Percentiles rank a stretch among this genome's conserved stretches.
Conservation (phyloP, 2,113 vertebrate genomes). For the Daubentonia madagascariensis region DNA sequence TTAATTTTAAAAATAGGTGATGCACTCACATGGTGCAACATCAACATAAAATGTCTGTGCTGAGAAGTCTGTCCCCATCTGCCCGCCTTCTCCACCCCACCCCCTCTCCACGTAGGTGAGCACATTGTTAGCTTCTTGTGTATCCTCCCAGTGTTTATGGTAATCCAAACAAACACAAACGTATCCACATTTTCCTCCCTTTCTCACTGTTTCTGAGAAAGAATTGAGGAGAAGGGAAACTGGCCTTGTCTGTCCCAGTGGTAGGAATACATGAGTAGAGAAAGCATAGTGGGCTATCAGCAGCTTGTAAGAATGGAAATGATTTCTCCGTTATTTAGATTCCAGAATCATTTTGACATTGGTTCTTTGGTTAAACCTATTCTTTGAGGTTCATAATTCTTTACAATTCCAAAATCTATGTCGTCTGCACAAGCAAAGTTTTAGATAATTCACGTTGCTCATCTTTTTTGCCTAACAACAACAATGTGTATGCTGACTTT, state of each 20-base stretch:
- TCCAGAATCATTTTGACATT: neutral
- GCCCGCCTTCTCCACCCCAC: rapidly evolving
- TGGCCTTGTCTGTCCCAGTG: neutral
- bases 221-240: neutral
- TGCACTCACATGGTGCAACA: neutral
- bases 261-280: neutral
- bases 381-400: neutral
- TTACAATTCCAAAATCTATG: conserved; percentile 12
- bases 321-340: neutral
- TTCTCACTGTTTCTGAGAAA: neutral
- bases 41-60: neutral
- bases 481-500: neutral
- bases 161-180: neutral
- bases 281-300: neutral
- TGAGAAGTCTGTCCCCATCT: neutral
- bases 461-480: neutral
- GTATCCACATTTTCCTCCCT: neutral
- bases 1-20: neutral
- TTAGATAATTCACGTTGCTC: neutral
- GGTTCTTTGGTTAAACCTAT: neutral
- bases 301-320: neutral
- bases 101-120: neutral
- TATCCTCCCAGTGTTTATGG: neutral
- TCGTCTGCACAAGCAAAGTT: neutral
- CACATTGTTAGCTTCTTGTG: neutral